These are phyloP conservation scores for Lutjanus campechanus DNA, from an alignment of 2,797 vertebrate genomes.

Conservation along the genomic window DNA sequence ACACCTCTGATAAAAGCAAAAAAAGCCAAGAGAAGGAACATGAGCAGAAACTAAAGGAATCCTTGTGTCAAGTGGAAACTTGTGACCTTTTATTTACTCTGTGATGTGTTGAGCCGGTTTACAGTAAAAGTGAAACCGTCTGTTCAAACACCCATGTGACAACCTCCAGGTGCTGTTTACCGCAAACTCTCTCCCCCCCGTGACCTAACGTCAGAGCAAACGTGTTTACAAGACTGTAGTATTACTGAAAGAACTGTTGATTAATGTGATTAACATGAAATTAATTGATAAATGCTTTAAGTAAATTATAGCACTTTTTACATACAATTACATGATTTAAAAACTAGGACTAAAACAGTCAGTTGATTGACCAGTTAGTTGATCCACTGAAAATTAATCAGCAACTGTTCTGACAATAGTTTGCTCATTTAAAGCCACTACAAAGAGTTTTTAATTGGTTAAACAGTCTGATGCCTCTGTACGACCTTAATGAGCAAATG, in stretches of 20 bases:
- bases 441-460: too few relatives aligned
- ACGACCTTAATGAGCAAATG: too few relatives aligned
- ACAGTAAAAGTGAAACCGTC: slow-evolving; percentile 12
- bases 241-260: not conserved
- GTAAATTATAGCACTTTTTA: not conserved
- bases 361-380: too few relatives aligned
- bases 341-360: too few relatives aligned
- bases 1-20: slow-evolving; percentile 12
- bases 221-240: not conserved
- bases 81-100: slow-evolving; percentile 1
- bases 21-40: not conserved
- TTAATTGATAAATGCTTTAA: not conserved
- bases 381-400: too few relatives aligned
- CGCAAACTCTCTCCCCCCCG: not conserved
- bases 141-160: slow-evolving; percentile 42
- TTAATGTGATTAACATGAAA: not conserved
- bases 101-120: not conserved
- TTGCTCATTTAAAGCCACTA: too few relatives aligned
- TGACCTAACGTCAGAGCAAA: slow-evolving; percentile 20
- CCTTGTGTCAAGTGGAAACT: slow-evolving; percentile 3
- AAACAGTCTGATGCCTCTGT: too few relatives aligned
- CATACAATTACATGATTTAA: too few relatives aligned
- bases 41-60: not conserved
- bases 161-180: slow-evolving; percentile 25
- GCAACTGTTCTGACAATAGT: too few relatives aligned